Evolutionary conservation across 2,888 invertebrate genomes (phyloP), one percentile per base, ranked within the genome.

Genomic region (Limnephilus auricula): DNA sequence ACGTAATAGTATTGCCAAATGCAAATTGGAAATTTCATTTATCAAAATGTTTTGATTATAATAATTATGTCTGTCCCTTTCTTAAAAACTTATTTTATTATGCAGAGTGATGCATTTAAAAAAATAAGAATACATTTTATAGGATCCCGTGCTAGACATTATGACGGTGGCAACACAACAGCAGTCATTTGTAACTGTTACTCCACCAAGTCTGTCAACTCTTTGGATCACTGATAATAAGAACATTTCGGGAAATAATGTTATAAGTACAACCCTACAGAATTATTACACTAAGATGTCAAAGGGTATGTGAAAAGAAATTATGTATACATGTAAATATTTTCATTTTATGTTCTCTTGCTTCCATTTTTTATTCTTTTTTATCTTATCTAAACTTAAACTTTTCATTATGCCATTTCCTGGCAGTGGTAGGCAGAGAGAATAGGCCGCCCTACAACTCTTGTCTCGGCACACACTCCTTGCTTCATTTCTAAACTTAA

Each of bases 181-280:
- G 45, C 95, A 96, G 93, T 95, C 94, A 12, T 95, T 95, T 93
- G 94, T 94, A 2, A 95, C 94, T 92, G 93, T 95, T 0, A 94
- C 95, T 4, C 94, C 94, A 6, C 95, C 96, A n/a, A 95, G 95
- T 0, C 94, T 95, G 5, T 94, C 95, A 0, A 95, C 95, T 0
- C 95, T 96, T 93, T 96, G 96, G 96, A 95, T 96, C 90, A 95
- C 95, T 0, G 96, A 95, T 91, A 95, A 95, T 18, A 95, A 95
- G 93, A 95, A 95, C 93, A 94, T 95, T 79, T 95, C 94, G 91
- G 95, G 94, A 86, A 94, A 93, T 90, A 95, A 94, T 93, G 95
- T 94, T 92, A 95, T 96, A 83, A 95, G 95, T 93, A 93, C 94
- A n/a, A 94, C 94, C 89, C 93, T 96, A 91, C 96, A 96, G 92